Percentiles rank a stretch among this genome's conserved stretches.
Evolutionary conservation across 1,140 invertebrate species (phyloP).

Genomic region (Epicauta chinensis): DNA sequence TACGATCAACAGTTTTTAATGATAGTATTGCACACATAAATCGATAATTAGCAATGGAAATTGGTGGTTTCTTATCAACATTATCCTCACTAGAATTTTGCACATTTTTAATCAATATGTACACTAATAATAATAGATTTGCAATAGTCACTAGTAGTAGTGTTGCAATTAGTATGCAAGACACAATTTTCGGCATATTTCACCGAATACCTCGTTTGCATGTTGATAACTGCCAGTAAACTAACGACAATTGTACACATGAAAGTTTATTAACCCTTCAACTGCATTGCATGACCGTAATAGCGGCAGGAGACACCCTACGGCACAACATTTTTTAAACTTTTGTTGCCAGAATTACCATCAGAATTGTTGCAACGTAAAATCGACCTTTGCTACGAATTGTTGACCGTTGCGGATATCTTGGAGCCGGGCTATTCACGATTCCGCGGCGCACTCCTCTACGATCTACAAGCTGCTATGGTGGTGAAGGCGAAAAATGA

Average conservation of each 20-base stretch:
- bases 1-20: not conserved
- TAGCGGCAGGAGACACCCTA: not conserved
- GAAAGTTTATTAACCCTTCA: not conserved
- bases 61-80: not conserved
- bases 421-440: slow-evolving; percentile 57
- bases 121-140: not conserved
- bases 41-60: not conserved
- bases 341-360: slow-evolving; percentile 48
- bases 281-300: not conserved
- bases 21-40: not conserved
- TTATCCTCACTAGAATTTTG: not conserved
- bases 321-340: not conserved
- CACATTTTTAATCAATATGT: not conserved
- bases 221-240: not conserved
- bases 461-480: slow-evolving; percentile 57
- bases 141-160: not conserved
- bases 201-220: not conserved
- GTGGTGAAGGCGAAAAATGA: slow-evolving; percentile 48
- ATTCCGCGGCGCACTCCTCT: slow-evolving; percentile 55
- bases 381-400: slow-evolving; percentile 57
- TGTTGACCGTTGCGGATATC: slow-evolving; percentile 54
- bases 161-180: not conserved
- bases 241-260: not conserved
- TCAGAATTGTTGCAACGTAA: slow-evolving; percentile 53
- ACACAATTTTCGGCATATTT: not conserved